A percentile compares a stretch with the other conserved stretches of the same genome.
These are phyloP conservation scores for Dioctria rufipes DNA, from an alignment of 2,888 invertebrate genomes.

Conservation along the genomic window DNA sequence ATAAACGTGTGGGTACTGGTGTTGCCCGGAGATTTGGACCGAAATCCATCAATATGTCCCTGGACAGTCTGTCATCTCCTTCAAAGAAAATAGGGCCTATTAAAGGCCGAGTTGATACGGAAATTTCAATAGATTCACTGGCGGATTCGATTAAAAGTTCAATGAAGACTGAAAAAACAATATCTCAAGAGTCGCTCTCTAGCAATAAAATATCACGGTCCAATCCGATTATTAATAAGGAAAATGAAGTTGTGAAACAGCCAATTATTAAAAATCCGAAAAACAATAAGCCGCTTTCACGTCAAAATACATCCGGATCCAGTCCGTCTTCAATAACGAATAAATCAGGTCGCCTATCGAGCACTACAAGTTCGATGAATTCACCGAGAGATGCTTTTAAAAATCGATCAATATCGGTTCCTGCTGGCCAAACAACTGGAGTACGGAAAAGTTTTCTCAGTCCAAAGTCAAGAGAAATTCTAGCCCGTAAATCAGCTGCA, in stretches of 20 bases:
- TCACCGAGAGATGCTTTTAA: conserved; percentile 69
- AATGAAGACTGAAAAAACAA: conserved; percentile 69
- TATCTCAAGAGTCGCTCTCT: conserved; percentile 69
- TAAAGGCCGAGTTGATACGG: conserved; percentile 62
- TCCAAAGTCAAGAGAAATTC: conserved; percentile 70
- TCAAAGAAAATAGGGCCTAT: conserved; percentile 62
- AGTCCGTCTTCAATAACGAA: conserved; percentile 70
- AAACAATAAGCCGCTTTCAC: conserved; percentile 54
- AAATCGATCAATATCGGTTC: conserved; percentile 70
- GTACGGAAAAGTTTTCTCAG: conserved; percentile 69
- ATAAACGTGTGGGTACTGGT: conserved; percentile 62
- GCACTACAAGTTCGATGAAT: conserved; percentile 67
- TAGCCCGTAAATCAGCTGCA: conserved; percentile 67
- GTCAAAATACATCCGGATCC: conserved; percentile 64
- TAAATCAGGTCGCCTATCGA: conserved; percentile 68
- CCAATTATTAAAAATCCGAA: conserved; percentile 46
- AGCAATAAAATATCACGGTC: conserved; percentile 64
- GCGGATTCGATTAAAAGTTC: conserved; percentile 71
- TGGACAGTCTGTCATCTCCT: conserved; percentile 69
- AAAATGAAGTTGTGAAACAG: conserved; percentile 55
- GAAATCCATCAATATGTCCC: conserved; percentile 69
- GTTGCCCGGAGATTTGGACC: conserved; percentile 64
- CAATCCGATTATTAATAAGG: conserved; percentile 66
- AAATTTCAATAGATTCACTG: conserved; percentile 68
- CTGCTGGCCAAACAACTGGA: conserved; percentile 61